Percentiles rank a stretch among this genome's conserved stretches.
These are phyloP conservation scores for Mormoops blainvillei DNA, from an alignment of 2,113 vertebrate species.

Conservation along the genomic window DNA sequence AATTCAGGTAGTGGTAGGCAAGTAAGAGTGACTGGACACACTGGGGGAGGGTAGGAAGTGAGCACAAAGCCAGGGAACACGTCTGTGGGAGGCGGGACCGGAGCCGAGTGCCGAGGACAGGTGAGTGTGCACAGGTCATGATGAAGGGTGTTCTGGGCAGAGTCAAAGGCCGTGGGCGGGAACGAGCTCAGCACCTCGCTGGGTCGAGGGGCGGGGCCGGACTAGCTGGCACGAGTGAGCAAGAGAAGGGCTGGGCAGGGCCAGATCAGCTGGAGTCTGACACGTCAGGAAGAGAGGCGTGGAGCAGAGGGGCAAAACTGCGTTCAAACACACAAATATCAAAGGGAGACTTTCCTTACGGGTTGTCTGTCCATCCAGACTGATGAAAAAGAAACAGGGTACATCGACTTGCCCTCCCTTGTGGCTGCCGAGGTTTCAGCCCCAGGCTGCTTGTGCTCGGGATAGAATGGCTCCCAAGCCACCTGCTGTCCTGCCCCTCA, in stretches of 20 bases:
- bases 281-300: background rate
- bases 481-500: background rate
- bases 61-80: background rate
- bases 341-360: background rate
- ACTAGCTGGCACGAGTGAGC: too few relatives aligned
- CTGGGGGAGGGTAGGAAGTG: too few relatives aligned
- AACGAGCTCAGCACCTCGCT: too few relatives aligned
- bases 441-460: background rate
- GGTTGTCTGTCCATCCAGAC: too few relatives aligned
- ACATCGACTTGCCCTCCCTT: background rate
- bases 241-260: too few relatives aligned
- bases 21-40: background rate
- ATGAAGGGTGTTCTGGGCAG: background rate
- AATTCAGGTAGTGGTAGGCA: background rate
- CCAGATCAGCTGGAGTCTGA: background rate
- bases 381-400: background rate
- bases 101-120: accelerated
- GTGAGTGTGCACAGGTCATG: background rate
- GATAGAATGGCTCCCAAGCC: background rate
- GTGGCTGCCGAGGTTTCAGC: too few relatives aligned
- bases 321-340: background rate
- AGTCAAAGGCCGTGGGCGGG: too few relatives aligned
- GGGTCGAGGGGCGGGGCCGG: too few relatives aligned
- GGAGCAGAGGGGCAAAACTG: too few relatives aligned
- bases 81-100: background rate